Evolutionary conservation across 53 echinoderm and acorn worm genomes (phyloP).

Genomic region (Echinometra lucunter): DNA sequence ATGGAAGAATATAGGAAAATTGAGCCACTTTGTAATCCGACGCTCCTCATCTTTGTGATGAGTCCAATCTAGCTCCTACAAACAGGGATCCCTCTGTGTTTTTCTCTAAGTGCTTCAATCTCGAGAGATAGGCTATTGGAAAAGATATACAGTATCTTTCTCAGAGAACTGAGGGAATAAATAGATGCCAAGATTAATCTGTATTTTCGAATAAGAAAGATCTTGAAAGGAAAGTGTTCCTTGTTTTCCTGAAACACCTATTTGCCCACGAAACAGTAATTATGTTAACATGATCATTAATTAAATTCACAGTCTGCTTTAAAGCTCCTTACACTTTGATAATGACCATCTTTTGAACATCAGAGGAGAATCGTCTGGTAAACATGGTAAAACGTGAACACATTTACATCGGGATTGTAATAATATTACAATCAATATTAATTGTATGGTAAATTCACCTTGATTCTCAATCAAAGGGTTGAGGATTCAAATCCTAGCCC

Average conservation of each 20-base stretch:
- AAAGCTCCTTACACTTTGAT: no score
- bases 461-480: no score
- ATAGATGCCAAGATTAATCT: not conserved
- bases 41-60: not conserved
- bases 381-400: no score
- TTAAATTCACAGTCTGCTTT: no score
- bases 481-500: no score
- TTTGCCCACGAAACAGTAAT: not conserved
- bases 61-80: not conserved
- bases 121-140: not conserved
- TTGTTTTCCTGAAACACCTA: not conserved
- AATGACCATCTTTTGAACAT: no score
- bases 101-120: slow-evolving; percentile 14
- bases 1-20: slow-evolving; percentile 35
- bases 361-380: no score
- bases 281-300: no score
- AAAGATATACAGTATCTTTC: not conserved
- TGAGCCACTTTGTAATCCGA: slow-evolving; percentile 11
- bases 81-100: not conserved
- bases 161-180: not conserved
- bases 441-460: no score
- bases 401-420: no score
- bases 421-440: no score
- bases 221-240: not conserved
- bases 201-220: no score